These are phyloP conservation scores for Chrysolina oricalcia DNA, from an alignment of 2,888 invertebrate genomes.

Conservation along the genomic window DNA sequence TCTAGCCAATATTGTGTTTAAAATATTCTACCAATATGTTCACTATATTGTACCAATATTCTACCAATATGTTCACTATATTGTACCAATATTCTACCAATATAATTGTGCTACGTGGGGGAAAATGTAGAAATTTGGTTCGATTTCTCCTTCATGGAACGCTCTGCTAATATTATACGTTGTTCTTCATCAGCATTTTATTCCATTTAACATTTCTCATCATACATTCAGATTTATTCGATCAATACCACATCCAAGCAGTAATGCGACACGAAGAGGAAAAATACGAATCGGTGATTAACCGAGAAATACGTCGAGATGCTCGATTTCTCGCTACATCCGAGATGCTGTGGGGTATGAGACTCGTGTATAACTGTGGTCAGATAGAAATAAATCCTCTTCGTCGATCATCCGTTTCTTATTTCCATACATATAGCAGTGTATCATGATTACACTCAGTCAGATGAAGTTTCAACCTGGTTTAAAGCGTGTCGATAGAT, in stretches of 20 bases:
- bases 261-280: slow-evolving; percentile 11
- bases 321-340: slow-evolving; percentile 5
- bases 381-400: neutral
- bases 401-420: neutral
- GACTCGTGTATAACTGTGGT: neutral
- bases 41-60: too few species aligned
- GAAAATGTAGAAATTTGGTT: too few species aligned
- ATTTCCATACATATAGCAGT: slow-evolving; percentile 6
- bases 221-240: neutral
- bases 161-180: too few species aligned
- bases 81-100: too few species aligned
- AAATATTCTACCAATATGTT: too few species aligned
- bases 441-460: neutral
- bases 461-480: too few species aligned
- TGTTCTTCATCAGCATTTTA: too few species aligned
- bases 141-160: too few species aligned
- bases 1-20: too few species aligned
- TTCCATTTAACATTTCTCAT: neutral
- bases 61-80: too few species aligned
- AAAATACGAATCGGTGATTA: slow-evolving; percentile 3
- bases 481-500: too few species aligned
- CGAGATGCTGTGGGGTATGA: slow-evolving; percentile 2
- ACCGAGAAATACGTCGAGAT: slow-evolving; percentile 1
- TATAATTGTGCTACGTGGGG: too few species aligned
- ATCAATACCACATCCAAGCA: slow-evolving; percentile 12